These are phyloP conservation scores for Hoplostethus atlanticus DNA, from an alignment of 2,797 vertebrate species.

Conservation along the genomic window DNA sequence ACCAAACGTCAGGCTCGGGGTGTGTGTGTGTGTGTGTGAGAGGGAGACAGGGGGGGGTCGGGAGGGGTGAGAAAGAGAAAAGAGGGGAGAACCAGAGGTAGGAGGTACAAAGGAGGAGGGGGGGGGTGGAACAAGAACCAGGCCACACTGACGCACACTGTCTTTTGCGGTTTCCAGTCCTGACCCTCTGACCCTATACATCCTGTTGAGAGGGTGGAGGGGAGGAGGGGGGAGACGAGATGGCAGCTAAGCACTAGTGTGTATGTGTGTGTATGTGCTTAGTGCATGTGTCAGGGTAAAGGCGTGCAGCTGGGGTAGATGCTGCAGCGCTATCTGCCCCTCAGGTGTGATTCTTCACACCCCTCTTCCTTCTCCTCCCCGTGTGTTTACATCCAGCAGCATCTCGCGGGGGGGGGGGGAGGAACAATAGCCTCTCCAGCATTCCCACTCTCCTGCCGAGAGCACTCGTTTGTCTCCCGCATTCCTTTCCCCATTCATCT, in stretches of 20 bases:
- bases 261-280: constrained; percentile 17
- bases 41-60: constrained; percentile 5
- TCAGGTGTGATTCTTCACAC: constrained; percentile 78
- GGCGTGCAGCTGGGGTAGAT: constrained; percentile 1
- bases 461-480: constrained; percentile 82
- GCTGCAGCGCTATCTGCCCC: constrained; percentile 31
- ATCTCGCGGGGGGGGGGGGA: constrained; percentile 44
- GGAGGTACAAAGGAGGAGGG: constrained; percentile 51
- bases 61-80: constrained; percentile 47
- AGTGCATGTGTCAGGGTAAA: not conserved
- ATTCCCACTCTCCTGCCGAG: constrained; percentile 86
- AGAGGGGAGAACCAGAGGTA: constrained; percentile 45
- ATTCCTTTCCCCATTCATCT: constrained; percentile 85
- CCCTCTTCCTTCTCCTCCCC: constrained; percentile 48
- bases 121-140: constrained; percentile 71
- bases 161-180: constrained; percentile 78
- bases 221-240: constrained; percentile 65
- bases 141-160: constrained; percentile 71
- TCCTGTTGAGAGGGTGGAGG: constrained; percentile 70
- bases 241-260: constrained; percentile 62
- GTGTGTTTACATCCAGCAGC: constrained; percentile 74
- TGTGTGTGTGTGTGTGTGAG: not conserved
- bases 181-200: constrained; percentile 79
- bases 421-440: constrained; percentile 74
- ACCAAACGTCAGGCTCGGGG: constrained; percentile 67